Evolutionary conservation across 1,140 invertebrate genomes (phyloP).

Genomic region (Nebria ingens): DNA sequence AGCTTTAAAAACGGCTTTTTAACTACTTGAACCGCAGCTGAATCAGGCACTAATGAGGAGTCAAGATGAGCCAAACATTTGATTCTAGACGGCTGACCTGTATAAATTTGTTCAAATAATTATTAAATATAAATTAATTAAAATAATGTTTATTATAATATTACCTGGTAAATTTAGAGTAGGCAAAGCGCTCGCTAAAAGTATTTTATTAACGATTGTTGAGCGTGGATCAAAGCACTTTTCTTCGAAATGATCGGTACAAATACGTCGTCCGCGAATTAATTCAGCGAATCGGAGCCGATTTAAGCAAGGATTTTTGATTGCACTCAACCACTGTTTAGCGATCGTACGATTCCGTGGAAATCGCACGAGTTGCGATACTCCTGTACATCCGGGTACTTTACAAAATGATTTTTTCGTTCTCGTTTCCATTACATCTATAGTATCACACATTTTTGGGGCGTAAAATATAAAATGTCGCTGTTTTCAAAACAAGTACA

Average conservation of each 20-base stretch:
- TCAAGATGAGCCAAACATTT: neutral
- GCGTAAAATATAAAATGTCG: no score
- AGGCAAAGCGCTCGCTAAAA: neutral
- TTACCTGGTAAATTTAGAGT: conserved; percentile 5
- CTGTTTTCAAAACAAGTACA: no score
- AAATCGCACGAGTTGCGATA: neutral
- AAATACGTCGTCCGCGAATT: neutral
- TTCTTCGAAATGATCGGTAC: neutral
- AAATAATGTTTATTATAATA: neutral
- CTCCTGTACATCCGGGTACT: neutral
- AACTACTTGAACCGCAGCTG: neutral
- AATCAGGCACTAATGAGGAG: neutral
- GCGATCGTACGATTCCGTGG: neutral
- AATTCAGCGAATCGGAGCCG: neutral
- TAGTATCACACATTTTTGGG: no score
- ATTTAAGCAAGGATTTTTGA: neutral
- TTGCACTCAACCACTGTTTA: neutral
- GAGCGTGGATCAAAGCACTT: neutral
- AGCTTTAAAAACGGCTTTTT: neutral
- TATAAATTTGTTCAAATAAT: no score
- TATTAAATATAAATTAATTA: neutral
- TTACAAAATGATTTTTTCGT: no score
- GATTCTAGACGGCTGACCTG: neutral
- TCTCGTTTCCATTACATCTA: no score
- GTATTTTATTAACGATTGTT: neutral